These are phyloP conservation scores for Amitus sp. DNA, from an alignment of 2,888 invertebrate genomes.

Conservation along the genomic window DNA sequence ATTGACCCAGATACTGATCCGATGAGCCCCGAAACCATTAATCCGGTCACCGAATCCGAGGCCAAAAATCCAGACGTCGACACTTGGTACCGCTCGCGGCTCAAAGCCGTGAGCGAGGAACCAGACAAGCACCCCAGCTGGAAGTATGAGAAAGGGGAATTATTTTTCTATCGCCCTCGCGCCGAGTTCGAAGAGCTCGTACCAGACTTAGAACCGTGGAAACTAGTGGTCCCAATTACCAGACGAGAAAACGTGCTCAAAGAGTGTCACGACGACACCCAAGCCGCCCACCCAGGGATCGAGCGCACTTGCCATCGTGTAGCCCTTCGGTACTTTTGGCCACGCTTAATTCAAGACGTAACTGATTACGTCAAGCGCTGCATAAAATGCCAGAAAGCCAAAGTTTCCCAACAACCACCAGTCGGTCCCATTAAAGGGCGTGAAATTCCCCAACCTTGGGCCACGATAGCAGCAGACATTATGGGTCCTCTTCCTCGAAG, in stretches of 20 bases:
- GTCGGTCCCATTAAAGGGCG: neutral
- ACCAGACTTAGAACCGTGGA: slow-evolving; percentile 13
- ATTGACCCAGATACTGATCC: no score
- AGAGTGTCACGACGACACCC: slow-evolving; percentile 3
- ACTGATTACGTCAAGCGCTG: neutral
- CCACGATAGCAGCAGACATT: slow-evolving; percentile 1
- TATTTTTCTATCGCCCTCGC: slow-evolving; percentile 13
- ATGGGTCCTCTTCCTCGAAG: slow-evolving; percentile 40
- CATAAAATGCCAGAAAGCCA: neutral
- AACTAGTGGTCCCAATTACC: slow-evolving; percentile 7
- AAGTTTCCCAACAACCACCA: neutral
- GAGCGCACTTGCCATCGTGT: slow-evolving; percentile 2
- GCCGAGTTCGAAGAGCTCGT: slow-evolving; percentile 6
- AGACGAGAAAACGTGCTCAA: neutral
- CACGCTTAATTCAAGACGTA: neutral
- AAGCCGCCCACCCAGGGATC: slow-evolving; percentile 9
- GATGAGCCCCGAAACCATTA: no score
- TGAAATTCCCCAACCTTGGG: neutral
- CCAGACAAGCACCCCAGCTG: slow-evolving; percentile 17
- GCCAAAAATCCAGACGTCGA: neutral
- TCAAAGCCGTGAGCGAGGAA: slow-evolving; percentile 3
- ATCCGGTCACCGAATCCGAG: neutral
- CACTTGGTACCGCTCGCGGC: slow-evolving; percentile 17
- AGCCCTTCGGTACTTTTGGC: slow-evolving; percentile 3
- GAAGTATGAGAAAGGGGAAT: no score